phyloP scores from a whole-genome alignment of 2,797 vertebrate genomes.

The Pseudochromis fuscus region DNA sequence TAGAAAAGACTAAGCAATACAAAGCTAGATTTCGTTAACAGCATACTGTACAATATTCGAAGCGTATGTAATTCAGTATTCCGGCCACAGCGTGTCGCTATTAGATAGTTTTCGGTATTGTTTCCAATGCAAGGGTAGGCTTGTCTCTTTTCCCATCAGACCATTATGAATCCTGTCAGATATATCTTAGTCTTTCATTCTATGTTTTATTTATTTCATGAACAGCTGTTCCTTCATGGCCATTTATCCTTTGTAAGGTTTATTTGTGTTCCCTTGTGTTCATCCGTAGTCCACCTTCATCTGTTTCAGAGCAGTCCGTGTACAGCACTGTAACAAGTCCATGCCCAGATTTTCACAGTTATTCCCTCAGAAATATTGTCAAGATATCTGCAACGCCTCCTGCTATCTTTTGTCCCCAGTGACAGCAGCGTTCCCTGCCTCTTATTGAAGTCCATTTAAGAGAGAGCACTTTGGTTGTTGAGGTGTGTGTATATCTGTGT shows the following conservation, averaged over 20 bases:
- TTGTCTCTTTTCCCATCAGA: slow-evolving; percentile 76
- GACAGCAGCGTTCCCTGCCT: slow-evolving; percentile 79
- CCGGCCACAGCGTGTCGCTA: slow-evolving; percentile 88
- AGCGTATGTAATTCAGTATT: slow-evolving; percentile 87
- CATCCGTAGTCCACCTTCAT: slow-evolving; percentile 69
- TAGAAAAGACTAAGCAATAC: slow-evolving; percentile 89
- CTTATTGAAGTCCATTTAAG: slow-evolving; percentile 84
- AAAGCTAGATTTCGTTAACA: slow-evolving; percentile 87
- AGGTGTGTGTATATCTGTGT: slow-evolving; percentile 72
- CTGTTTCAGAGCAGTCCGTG: slow-evolving; percentile 69
- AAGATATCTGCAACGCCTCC: slow-evolving; percentile 73
- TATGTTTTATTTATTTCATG: slow-evolving; percentile 71
- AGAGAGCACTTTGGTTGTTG: slow-evolving; percentile 90
- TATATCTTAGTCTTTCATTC: slow-evolving; percentile 66
- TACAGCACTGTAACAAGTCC: slow-evolving; percentile 72
- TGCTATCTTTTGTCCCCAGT: slow-evolving; percentile 76
- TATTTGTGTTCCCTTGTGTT: slow-evolving; percentile 76
- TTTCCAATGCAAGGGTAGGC: slow-evolving; percentile 81
- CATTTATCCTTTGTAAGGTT: slow-evolving; percentile 82
- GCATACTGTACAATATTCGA: slow-evolving; percentile 88
- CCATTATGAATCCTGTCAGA: slow-evolving; percentile 73
- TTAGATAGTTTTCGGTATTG: slow-evolving; percentile 84
- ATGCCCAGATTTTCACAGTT: slow-evolving; percentile 80
- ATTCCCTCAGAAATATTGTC: slow-evolving; percentile 82
- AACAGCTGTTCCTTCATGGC: slow-evolving; percentile 80